Conservation (phyloP, 2,113 vertebrate species). For the Carassius gibelio region DNA sequence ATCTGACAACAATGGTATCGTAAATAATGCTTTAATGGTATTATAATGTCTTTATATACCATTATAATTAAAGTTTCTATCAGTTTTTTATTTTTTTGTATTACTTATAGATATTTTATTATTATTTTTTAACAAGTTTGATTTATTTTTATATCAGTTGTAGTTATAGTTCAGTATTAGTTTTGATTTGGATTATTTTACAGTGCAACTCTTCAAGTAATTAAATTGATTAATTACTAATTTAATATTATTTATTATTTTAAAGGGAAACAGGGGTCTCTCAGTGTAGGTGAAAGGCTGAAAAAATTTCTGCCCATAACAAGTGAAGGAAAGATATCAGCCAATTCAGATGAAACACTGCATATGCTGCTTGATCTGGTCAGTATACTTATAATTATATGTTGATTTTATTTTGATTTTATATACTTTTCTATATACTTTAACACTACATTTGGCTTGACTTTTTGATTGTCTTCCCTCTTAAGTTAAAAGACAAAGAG, state of each 20-base stretch:
- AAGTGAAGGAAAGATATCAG: slow-evolving; percentile 68
- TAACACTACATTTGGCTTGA: no score
- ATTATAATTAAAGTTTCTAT: no score
- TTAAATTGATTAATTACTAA: not conserved
- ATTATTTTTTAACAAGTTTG: no score
- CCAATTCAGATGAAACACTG: slow-evolving; percentile 77
- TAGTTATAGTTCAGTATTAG: no score
- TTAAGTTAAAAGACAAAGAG: slow-evolving; percentile 90
- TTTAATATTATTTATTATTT: not conserved
- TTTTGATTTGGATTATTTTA: not conserved
- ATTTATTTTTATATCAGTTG: no score
- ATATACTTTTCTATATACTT: not conserved
- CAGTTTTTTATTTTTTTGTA: no score
- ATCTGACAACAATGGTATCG: not conserved
- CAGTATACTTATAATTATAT: slow-evolving; percentile 57
- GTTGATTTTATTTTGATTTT: not conserved
- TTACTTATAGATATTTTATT: no score
- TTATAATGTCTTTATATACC: not conserved
- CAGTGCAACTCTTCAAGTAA: not conserved
- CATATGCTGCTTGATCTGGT: slow-evolving; percentile 84
- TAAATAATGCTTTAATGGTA: not conserved
- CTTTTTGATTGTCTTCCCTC: not conserved
- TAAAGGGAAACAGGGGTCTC: slow-evolving; percentile 58
- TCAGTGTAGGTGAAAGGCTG: slow-evolving; percentile 75
- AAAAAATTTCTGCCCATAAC: slow-evolving; percentile 72